Evolutionary conservation across 2,888 invertebrate genomes (phyloP), one percentile per base, ranked within the genome.

Genomic region (Drosophila mayaguana): DNA sequence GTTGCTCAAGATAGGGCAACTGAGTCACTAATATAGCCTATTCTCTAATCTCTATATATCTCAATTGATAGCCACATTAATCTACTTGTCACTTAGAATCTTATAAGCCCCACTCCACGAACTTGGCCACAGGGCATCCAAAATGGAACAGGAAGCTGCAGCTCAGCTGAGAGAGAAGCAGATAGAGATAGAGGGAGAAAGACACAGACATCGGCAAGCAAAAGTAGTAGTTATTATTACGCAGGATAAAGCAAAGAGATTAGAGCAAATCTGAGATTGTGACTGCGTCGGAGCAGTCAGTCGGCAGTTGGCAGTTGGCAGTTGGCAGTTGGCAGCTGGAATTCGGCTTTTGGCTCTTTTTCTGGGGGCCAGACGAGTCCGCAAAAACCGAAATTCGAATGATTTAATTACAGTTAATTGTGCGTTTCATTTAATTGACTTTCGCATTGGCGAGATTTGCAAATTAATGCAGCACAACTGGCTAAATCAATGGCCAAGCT

Each of bases 191-290:
- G 12, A 22, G 14, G 14, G 45, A 1, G 7, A 45, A 22, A 22
- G 8, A 4, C 6, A 66, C 25, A 14, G 12, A 14, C 48, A 43
- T 7, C 12, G 28, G 12, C 34, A 43, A 68, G 72, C 53, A 59
- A 67, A 71, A 82, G 63, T 53, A 68, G 84, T 84, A 81, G 83
- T 76, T 87, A 84, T 83, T 84, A 87, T 84, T 84, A 75, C 79
- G 82, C 75, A 57, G 83, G 75, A 78, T 75, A 65, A 83, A 78
- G 83, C 88, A 70, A 71, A 75, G 75, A 68, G 86, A 83, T 83
- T 83, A 83, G 64, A 46, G 64, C 63, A 75, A 77, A 88, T 83
- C 77, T 74, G 72, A 38, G 70, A 78, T 69, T 45, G 55, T 46
- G 67, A 63, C 68, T 73, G 40, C 32, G 63, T 70, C 64, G 56